Conservation (phyloP, 2,888 invertebrate species). For the Palloptera scutellata region DNA sequence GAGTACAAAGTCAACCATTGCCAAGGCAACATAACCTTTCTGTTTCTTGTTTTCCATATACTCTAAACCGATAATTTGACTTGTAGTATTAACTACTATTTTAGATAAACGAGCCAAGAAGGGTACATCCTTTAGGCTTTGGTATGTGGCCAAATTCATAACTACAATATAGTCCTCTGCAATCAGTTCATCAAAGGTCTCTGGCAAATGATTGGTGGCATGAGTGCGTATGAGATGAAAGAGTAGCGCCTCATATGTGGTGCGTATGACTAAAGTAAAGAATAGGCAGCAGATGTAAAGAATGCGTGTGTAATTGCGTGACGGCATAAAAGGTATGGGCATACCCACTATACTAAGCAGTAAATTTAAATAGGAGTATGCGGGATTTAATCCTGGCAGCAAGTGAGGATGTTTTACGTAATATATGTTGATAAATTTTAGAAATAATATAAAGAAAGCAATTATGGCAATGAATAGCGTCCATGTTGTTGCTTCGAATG, state of each 20-base stretch:
- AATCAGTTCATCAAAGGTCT: slow-evolving; percentile 33
- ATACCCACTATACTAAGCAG: not conserved
- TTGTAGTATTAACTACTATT: slow-evolving; percentile 31
- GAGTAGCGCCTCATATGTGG: slow-evolving; percentile 39
- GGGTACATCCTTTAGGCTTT: slow-evolving; percentile 33
- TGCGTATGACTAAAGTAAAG: slow-evolving; percentile 37
- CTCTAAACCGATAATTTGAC: slow-evolving; percentile 32
- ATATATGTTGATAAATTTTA: no score
- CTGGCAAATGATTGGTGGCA: slow-evolving; percentile 33
- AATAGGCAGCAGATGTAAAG: slow-evolving; percentile 32
- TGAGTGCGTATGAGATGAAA: slow-evolving; percentile 40
- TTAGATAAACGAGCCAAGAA: slow-evolving; percentile 30
- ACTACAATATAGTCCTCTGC: slow-evolving; percentile 34
- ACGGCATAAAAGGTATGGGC: not conserved
- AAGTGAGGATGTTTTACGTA: no score
- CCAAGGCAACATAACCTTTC: slow-evolving; percentile 32
- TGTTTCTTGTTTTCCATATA: slow-evolving; percentile 33
- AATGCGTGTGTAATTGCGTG: slow-evolving; percentile 25
- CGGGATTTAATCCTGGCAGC: not conserved
- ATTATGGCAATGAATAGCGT: slow-evolving; percentile 33
- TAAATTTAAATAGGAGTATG: not conserved
- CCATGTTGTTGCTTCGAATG: slow-evolving; percentile 45
- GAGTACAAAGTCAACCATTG: slow-evolving; percentile 37
- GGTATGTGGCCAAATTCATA: slow-evolving; percentile 38
- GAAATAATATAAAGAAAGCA: no score